These are phyloP conservation scores for Sisyra nigra DNA, from an alignment of 2,888 invertebrate genomes.

Conservation along the genomic window DNA sequence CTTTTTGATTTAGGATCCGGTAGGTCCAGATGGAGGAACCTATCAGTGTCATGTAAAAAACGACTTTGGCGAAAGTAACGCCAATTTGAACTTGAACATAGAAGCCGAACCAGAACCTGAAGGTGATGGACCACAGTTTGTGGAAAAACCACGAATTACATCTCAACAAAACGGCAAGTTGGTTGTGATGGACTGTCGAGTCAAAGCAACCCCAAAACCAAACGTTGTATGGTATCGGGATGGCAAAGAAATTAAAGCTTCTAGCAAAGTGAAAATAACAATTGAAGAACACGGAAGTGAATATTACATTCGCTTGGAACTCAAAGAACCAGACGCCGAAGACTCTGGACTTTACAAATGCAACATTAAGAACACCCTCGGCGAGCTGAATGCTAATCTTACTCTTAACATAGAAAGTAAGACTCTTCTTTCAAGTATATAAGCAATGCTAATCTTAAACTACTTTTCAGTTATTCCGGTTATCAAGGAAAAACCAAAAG, in stretches of 20 bases:
- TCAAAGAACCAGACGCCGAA: constrained; percentile 80
- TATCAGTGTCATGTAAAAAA: constrained; percentile 92
- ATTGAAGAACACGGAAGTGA: constrained; percentile 61
- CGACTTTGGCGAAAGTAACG: constrained; percentile 92
- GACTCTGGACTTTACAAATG: constrained; percentile 98
- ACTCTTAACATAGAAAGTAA: constrained; percentile 96
- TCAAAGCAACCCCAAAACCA: constrained; percentile 68
- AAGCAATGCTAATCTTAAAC: constrained; percentile 8
- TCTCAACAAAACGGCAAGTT: constrained; percentile 71
- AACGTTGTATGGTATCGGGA: constrained; percentile 72
- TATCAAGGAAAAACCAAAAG: constrained; percentile 82
- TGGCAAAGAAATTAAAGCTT: constrained; percentile 62
- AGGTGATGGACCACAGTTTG: constrained; percentile 88
- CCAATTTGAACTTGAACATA: constrained; percentile 91
- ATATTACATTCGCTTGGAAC: constrained; percentile 73
- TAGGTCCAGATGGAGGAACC: constrained; percentile 66
- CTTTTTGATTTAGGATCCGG: constrained; percentile 47
- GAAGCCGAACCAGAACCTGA: constrained; percentile 91
- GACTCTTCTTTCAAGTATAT: constrained; percentile 19
- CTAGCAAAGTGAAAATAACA: constrained; percentile 45
- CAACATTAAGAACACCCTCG: constrained; percentile 89
- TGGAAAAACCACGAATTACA: constrained; percentile 76
- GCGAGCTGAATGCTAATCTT: constrained; percentile 92
- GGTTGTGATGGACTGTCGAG: constrained; percentile 77
- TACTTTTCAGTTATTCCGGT: constrained; percentile 67